Evolutionary conservation across 2,888 invertebrate species (phyloP), one percentile per base, ranked within the genome.

Genomic region (Gymnoscelis rufifasciata): DNA sequence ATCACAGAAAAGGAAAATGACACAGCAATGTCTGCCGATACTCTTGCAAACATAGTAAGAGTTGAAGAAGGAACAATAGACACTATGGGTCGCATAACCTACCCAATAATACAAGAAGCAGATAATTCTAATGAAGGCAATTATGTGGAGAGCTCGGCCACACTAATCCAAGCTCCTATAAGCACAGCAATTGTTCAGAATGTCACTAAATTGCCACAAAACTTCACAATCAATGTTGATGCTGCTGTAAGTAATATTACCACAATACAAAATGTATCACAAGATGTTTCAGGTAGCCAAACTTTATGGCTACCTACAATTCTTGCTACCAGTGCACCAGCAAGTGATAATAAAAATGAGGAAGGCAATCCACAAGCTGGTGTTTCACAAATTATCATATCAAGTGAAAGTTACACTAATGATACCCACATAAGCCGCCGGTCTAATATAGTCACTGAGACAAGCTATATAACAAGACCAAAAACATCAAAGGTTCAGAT

Each of bases 401-500:
- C 87, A 46, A 86, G 86, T 62, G 88, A 88, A 60, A 83, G 79
- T 55, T 88, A 83, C 62, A 71, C 79, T 1, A 83, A 74, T 67
- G 84, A 87, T 52, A 53, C 73, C 13, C 50, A 50, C 30, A 45
- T 74, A 12, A 71, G 71, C 43, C 70, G 81, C 57, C 77, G 83
- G 64, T 69, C 79, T 11, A 86, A 84, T 55, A 80, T 84, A 47
- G 77, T 83, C 6, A 74, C 81, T 39, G 87, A 88, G 51, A 77
- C 86, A 12, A 83, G 71, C 62, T 87, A 83, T 46, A 68, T 81
- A 38, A 69, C 71, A 29, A 62, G 81, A 55, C 78, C 83, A 1
- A 87, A 88, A 53, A 53, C 79, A 42, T 81, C 88, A 3, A 89
- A 89, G 73, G 88, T 89, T 33, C 89, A 89, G 58, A 89, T 89